phyloP scores from a whole-genome alignment of 2,113 vertebrate genomes.

The Struthidea cinerea region DNA sequence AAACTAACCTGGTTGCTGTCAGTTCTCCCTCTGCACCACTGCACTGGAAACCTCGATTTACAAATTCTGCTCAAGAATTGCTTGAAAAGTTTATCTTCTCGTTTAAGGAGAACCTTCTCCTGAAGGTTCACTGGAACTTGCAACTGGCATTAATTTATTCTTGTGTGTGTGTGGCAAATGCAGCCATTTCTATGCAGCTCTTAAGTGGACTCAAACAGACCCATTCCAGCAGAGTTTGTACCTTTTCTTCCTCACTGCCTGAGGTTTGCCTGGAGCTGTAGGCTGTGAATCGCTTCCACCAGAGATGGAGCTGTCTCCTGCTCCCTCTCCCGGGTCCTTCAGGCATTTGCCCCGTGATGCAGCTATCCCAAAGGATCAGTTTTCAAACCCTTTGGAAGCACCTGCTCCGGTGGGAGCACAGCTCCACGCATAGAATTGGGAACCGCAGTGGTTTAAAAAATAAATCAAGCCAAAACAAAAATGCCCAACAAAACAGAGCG shows the following conservation, averaged over 20 bases:
- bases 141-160: background rate
- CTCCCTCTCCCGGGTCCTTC: background rate
- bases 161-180: background rate
- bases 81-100: background rate
- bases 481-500: background rate
- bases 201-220: background rate
- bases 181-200: background rate
- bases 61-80: background rate
- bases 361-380: background rate
- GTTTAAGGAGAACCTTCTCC: background rate
- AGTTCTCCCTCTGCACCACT: background rate
- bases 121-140: background rate
- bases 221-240: background rate
- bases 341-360: background rate
- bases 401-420: background rate
- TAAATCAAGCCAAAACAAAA: background rate
- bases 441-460: background rate
- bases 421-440: fast-evolving
- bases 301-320: background rate
- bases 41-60: fast-evolving
- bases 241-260: background rate
- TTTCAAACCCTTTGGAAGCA: background rate
- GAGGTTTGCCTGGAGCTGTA: background rate
- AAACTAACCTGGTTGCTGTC: background rate
- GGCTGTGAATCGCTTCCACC: background rate